These are phyloP conservation scores for Hoplostethus atlanticus DNA, from an alignment of 2,797 vertebrate species.

Conservation along the genomic window DNA sequence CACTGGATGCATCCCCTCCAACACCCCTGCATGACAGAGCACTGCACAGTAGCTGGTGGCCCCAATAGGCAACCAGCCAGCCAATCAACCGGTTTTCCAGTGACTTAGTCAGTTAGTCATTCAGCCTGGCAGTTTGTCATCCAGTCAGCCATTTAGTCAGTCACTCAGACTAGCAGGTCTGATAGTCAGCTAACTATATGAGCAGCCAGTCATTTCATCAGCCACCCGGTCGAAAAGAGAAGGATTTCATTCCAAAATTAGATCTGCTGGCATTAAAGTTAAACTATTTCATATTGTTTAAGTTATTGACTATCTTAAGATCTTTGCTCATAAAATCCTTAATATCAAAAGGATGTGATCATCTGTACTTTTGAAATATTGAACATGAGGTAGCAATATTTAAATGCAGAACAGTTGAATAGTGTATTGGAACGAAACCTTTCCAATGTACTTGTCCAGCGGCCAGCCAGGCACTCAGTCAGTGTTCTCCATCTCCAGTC, in stretches of 20 bases:
- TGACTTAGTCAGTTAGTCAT: slow-evolving; percentile 9
- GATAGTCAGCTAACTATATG: too few species aligned
- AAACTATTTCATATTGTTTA: slow-evolving; percentile 12
- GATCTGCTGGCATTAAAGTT: slow-evolving; percentile 41
- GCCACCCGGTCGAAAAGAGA: slow-evolving; percentile 26
- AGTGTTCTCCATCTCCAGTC: slow-evolving; percentile 54
- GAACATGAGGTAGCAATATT: slow-evolving; percentile 46
- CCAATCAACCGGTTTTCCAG: slow-evolving; percentile 33
- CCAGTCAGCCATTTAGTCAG: background rate
- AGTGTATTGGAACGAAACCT: slow-evolving; percentile 42
- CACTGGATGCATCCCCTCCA: too few species aligned
- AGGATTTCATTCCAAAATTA: slow-evolving; percentile 39
- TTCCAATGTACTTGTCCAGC: slow-evolving; percentile 55
- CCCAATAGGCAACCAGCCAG: slow-evolving; percentile 1
- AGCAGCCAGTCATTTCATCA: slow-evolving; percentile 45
- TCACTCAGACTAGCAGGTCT: background rate
- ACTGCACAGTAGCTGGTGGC: background rate
- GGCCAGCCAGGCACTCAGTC: slow-evolving; percentile 55
- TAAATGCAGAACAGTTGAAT: slow-evolving; percentile 52
- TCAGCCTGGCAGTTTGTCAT: background rate
- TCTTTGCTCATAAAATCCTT: slow-evolving; percentile 7
- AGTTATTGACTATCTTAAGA: slow-evolving; percentile 4
- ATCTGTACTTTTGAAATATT: slow-evolving; percentile 33
- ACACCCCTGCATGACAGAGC: background rate
- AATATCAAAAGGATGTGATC: slow-evolving; percentile 8